phyloP scores from a whole-genome alignment of 2,113 vertebrate genomes.

The Sphyrna mokarran region DNA sequence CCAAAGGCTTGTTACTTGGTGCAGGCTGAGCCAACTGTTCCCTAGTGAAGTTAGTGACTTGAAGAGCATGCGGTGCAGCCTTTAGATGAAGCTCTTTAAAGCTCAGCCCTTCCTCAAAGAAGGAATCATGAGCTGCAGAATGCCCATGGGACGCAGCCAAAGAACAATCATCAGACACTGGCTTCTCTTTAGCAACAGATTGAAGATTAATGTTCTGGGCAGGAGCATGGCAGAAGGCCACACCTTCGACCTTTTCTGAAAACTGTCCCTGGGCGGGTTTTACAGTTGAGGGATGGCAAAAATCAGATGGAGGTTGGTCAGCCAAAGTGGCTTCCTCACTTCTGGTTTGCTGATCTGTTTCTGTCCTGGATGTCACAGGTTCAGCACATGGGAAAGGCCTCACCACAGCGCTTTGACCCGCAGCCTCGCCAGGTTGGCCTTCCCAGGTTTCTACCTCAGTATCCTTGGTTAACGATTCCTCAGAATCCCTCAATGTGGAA shows the following conservation, averaged over 20 bases:
- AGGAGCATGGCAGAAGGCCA: background rate
- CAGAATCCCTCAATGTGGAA: background rate
- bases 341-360: background rate
- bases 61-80: slow-evolving; percentile 44
- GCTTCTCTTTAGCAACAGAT: background rate
- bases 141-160: background rate
- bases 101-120: background rate
- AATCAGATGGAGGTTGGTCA: background rate
- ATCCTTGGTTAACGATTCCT: no score
- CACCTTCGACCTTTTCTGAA: background rate
- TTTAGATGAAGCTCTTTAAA: slow-evolving; percentile 45
- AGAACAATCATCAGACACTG: background rate
- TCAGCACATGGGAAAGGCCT: background rate
- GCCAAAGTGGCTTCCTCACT: background rate
- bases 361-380: no score
- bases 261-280: background rate
- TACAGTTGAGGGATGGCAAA: background rate
- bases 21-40: slow-evolving; percentile 44
- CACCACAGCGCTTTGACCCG: background rate
- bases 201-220: background rate
- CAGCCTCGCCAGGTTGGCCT: background rate
- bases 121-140: background rate
- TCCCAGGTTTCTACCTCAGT: background rate
- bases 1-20: slow-evolving; percentile 56
- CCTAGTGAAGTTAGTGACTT: slow-evolving; percentile 48